These are phyloP conservation scores for Clytia hemisphaerica DNA, from an alignment of 30 jellyfish, hydroid and myxozoan genomes.

Conservation along the genomic window DNA sequence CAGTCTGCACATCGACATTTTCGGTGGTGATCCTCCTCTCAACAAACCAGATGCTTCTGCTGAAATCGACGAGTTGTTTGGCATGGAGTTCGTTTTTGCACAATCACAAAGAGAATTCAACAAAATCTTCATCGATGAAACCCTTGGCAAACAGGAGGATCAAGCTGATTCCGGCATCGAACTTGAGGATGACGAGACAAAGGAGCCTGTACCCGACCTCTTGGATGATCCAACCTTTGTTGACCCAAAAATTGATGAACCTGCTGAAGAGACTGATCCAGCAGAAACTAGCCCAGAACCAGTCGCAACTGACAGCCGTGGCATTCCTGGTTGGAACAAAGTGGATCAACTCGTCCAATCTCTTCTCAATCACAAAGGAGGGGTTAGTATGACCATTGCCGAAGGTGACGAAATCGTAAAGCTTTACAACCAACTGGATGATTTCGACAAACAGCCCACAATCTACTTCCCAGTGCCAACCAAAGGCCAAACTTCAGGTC, in stretches of 20 bases:
- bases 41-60: not conserved
- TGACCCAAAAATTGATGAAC: no score
- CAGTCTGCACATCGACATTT: not conserved
- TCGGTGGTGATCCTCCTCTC: not conserved
- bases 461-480: not conserved
- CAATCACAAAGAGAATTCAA: not conserved
- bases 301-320: constrained; percentile 8
- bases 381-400: constrained; percentile 2
- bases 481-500: constrained; percentile 4
- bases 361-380: constrained; percentile 10
- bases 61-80: constrained; percentile 12
- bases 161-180: constrained; percentile 1
- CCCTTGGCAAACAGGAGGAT: not conserved
- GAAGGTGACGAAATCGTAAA: not conserved
- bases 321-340: constrained; percentile 35
- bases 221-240: no score
- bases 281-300: not conserved
- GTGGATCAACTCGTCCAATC: constrained; percentile 23
- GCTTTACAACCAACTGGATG: constrained; percentile 23
- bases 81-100: constrained; percentile 25
- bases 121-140: not conserved
- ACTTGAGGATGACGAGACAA: constrained; percentile 4
- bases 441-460: constrained; percentile 28
- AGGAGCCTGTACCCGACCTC: no score
- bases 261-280: not conserved